Conservation (phyloP, 2,888 invertebrate species). For the Ormyrus pomaceus region DNA sequence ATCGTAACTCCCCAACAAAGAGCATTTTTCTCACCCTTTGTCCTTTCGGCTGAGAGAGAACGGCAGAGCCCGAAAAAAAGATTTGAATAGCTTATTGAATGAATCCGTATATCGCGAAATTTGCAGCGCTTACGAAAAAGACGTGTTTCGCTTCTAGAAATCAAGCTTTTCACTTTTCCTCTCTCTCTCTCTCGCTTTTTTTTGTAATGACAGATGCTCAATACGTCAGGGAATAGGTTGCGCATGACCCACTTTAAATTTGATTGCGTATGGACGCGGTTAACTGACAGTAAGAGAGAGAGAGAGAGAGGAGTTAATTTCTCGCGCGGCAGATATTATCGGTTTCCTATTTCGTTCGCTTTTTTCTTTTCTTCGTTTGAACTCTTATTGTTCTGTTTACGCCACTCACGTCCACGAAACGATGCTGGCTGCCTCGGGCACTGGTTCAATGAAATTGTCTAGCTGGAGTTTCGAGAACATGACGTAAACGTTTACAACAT, state of each 20-base stretch:
- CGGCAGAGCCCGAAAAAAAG: background rate
- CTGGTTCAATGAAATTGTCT: background rate
- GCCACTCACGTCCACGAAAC: background rate
- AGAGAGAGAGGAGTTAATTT: conserved; percentile 35
- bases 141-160: background rate
- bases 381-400: conserved; percentile 26
- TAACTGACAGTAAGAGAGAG: conserved; percentile 36
- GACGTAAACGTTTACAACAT: background rate
- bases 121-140: background rate
- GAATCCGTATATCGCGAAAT: background rate
- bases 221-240: conserved; percentile 19
- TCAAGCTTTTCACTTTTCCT: background rate
- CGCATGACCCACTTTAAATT: conserved; percentile 45
- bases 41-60: conserved; percentile 10
- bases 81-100: conserved; percentile 12
- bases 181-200: background rate
- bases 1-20: conserved; percentile 33
- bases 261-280: conserved; percentile 20
- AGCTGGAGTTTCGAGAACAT: conserved; percentile 6
- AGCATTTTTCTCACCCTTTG: conserved; percentile 13
- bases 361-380: conserved; percentile 10
- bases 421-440: background rate
- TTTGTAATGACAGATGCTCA: conserved; percentile 15
- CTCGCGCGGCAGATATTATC: conserved; percentile 33
- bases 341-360: conserved; percentile 25